These are phyloP conservation scores for Atlantisia rogersi DNA, from an alignment of 2,113 vertebrate genomes.

Conservation along the genomic window DNA sequence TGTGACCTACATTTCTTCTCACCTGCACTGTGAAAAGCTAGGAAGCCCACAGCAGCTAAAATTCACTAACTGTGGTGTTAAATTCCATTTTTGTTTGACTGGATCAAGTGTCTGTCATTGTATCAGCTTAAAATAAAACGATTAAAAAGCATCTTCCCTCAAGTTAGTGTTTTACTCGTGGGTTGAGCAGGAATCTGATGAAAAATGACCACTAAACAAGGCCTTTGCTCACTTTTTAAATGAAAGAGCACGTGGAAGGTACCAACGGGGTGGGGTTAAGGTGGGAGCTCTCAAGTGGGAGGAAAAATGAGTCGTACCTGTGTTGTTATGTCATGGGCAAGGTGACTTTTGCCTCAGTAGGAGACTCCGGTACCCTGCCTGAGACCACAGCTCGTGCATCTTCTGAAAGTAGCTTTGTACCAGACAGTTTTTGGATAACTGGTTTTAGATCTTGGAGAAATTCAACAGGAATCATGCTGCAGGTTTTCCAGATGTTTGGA, in stretches of 20 bases:
- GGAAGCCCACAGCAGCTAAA: neutral
- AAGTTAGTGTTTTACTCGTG: neutral
- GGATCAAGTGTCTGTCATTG: neutral
- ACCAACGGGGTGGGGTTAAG: neutral
- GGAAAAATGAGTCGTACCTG: neutral
- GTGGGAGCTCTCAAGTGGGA: neutral
- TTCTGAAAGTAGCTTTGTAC: neutral
- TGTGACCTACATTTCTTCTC: conserved; percentile 23
- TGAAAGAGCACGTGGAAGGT: neutral
- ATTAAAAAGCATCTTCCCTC: neutral
- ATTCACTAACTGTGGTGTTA: neutral
- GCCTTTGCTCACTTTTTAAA: neutral
- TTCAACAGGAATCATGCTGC: neutral
- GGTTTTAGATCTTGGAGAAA: neutral
- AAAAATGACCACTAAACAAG: neutral
- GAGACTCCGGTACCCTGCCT: neutral
- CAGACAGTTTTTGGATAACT: too few relatives aligned
- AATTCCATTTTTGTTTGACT: neutral
- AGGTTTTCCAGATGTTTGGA: neutral
- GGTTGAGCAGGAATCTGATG: neutral
- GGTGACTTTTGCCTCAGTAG: neutral
- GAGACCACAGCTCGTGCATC: fast-evolving
- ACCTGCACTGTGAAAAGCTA: neutral
- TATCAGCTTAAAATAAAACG: neutral
- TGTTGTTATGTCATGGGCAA: neutral